phyloP scores from a whole-genome alignment of 1,140 invertebrate species.

The Aporrectodea caliginosa region DNA sequence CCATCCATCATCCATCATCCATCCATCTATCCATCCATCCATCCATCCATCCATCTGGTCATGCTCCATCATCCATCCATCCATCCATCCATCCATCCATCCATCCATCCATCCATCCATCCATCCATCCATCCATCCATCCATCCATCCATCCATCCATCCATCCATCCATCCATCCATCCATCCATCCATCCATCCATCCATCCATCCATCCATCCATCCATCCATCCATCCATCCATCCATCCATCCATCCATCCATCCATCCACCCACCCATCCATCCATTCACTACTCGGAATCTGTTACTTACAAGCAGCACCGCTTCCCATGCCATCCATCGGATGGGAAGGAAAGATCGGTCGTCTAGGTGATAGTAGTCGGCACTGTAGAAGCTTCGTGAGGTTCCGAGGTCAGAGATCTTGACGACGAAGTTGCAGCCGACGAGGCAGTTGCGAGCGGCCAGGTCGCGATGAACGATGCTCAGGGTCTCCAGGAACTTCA shows the following conservation, averaged over 20 bases:
- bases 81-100: no score
- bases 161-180: neutral
- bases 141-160: neutral
- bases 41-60: neutral
- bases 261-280: neutral
- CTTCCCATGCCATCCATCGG: constrained; percentile 87
- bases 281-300: neutral
- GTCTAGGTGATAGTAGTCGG: constrained; percentile 69
- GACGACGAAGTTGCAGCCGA: constrained; percentile 76
- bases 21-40: neutral
- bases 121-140: neutral
- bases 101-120: neutral
- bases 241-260: neutral
- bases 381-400: constrained; percentile 75
- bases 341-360: constrained; percentile 75
- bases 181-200: neutral
- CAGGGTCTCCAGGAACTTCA: constrained; percentile 78
- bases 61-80: no score
- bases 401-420: constrained; percentile 92
- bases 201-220: neutral
- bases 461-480: constrained; percentile 76
- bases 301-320: constrained; percentile 66
- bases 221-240: neutral
- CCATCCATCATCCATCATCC: neutral
- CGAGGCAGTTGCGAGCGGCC: constrained; percentile 75